These are phyloP conservation scores for Sterna hirundo DNA, from an alignment of 2,113 vertebrate genomes.

Conservation along the genomic window DNA sequence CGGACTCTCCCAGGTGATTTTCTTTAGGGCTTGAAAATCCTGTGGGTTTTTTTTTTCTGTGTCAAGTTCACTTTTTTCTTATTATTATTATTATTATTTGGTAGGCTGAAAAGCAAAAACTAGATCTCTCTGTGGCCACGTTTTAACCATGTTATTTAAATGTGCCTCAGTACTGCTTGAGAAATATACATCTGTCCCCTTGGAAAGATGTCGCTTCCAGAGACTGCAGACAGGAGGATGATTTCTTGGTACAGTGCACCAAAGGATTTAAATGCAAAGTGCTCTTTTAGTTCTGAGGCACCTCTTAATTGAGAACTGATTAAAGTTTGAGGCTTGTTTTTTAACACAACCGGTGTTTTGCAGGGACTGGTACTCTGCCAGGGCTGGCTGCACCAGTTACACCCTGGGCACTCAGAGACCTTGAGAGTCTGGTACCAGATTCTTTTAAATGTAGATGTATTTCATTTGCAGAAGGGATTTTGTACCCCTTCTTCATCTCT, in stretches of 20 bases:
- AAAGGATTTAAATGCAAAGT: neutral
- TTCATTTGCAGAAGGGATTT: neutral
- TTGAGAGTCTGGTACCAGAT: neutral
- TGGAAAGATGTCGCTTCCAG: neutral
- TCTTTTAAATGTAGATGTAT: neutral
- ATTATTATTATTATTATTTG: neutral
- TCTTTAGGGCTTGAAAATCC: neutral
- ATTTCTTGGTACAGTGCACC: conserved; percentile 15
- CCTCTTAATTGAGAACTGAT: neutral
- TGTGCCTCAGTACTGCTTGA: neutral
- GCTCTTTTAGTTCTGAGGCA: neutral
- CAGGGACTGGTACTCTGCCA: neutral
- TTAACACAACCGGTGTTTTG: neutral
- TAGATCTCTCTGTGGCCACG: neutral
- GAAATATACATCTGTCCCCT: neutral
- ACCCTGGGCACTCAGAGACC: neutral
- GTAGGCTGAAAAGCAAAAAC: neutral
- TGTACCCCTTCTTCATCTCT: neutral
- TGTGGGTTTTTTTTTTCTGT: neutral
- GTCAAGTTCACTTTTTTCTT: neutral
- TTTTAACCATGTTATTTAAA: conserved; percentile 15
- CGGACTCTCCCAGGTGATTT: neutral
- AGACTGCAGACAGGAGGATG: neutral
- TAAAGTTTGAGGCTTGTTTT: neutral
- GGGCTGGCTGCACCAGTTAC: neutral